Evolutionary conservation across 2,888 invertebrate genomes (phyloP).

Genomic region (Clitarchus hookeri): DNA sequence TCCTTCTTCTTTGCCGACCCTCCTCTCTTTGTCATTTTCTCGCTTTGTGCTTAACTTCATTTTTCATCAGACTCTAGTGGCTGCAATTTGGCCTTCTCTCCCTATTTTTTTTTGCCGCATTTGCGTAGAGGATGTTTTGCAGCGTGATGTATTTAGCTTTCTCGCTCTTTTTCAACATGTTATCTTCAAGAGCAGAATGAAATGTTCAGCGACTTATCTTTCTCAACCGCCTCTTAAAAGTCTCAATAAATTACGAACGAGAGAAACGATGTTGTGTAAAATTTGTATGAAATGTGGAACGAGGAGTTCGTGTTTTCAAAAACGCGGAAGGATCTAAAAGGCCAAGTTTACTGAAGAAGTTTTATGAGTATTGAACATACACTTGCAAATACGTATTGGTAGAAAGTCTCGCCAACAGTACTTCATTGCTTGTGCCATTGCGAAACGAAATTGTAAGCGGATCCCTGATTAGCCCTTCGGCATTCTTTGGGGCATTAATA

Average conservation of each 20-base stretch:
- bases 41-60: conserved; percentile 14
- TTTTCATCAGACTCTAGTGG: conserved; percentile 14
- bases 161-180: background rate
- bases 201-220: conserved; percentile 7
- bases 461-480: no score
- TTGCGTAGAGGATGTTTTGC: conserved; percentile 9
- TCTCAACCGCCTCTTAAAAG: conserved; percentile 14
- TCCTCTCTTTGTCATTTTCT: conserved; percentile 8
- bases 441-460: no score
- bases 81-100: conserved; percentile 7
- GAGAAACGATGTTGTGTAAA: background rate
- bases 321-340: background rate
- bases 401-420: no score
- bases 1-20: background rate
- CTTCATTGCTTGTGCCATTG: no score
- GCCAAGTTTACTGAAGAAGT: no score
- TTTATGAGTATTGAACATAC: no score
- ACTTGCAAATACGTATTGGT: no score
- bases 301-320: background rate
- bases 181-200: conserved; percentile 14
- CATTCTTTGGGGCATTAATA: no score
- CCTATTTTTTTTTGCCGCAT: background rate
- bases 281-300: background rate
- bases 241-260: background rate
- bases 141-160: conserved; percentile 10